phyloP scores from a whole-genome alignment of 1,140 invertebrate genomes.

The Prorops nasuta region DNA sequence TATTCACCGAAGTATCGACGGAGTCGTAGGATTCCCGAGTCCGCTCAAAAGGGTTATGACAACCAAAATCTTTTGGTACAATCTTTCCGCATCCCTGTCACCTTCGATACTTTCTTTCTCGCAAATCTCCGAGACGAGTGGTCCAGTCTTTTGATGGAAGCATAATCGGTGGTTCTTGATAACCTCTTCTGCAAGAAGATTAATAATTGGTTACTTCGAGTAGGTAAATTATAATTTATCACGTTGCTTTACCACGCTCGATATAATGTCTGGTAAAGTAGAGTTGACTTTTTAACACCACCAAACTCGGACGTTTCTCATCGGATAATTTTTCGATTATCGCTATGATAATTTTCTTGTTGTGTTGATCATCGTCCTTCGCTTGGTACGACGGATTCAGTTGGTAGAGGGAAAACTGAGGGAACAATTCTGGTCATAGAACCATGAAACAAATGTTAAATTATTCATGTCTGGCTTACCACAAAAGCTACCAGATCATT shows the following conservation, averaged over 20 bases:
- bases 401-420: slow-evolving; percentile 16
- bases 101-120: slow-evolving; percentile 48
- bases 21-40: slow-evolving; percentile 61
- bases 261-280: slow-evolving; percentile 70
- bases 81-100: slow-evolving; percentile 54
- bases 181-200: slow-evolving; percentile 45
- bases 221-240: neutral
- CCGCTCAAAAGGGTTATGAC: slow-evolving; percentile 63
- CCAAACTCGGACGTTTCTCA: slow-evolving; percentile 43
- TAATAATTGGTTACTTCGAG: neutral
- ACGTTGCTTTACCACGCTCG: slow-evolving; percentile 47
- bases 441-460: too few relatives aligned
- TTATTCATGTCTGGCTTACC: too few relatives aligned
- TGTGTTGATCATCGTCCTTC: slow-evolving; percentile 19
- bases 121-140: slow-evolving; percentile 61
- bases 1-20: slow-evolving; percentile 57
- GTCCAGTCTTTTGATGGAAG: slow-evolving; percentile 52
- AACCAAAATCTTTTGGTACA: slow-evolving; percentile 66
- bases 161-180: slow-evolving; percentile 57
- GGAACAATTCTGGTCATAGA: neutral
- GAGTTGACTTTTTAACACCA: slow-evolving; percentile 68
- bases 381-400: slow-evolving; percentile 33
- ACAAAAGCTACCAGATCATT: slow-evolving; percentile 44
- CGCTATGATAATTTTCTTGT: slow-evolving; percentile 11
- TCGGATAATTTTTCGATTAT: slow-evolving; percentile 37